Conservation (phyloP, 2,888 invertebrate species). For the Pristionchus japonicus region DNA sequence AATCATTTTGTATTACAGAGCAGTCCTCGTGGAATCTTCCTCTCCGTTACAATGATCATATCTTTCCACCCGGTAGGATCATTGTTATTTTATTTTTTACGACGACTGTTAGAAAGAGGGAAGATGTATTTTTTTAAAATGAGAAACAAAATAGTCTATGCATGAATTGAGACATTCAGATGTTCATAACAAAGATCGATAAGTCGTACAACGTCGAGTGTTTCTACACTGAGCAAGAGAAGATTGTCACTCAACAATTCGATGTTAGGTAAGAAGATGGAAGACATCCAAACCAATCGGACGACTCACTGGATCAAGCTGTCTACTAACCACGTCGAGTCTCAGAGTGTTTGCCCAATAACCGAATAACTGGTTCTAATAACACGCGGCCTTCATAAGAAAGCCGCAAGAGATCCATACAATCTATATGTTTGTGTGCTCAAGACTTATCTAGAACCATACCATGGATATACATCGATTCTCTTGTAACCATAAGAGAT, state of each 20-base stretch:
- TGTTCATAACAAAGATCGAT: conserved; percentile 70
- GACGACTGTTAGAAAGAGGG: too few species aligned
- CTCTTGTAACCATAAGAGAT: neutral
- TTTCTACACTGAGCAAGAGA: conserved; percentile 67
- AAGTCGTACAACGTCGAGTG: conserved; percentile 69
- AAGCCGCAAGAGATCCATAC: neutral
- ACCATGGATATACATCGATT: neutral
- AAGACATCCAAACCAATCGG: neutral
- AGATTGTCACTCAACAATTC: conserved; percentile 63
- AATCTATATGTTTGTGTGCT: conserved; percentile 1
- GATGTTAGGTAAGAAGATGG: conserved; percentile 55
- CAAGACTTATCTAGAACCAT: neutral
- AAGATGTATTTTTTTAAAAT: too few species aligned
- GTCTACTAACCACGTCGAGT: neutral
- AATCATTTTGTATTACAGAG: conserved; percentile 53
- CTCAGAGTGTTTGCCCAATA: conserved; percentile 12
- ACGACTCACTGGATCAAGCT: neutral
- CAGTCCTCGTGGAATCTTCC: conserved; percentile 64
- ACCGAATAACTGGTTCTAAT: conserved; percentile 33
- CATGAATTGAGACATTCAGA: conserved; percentile 52
- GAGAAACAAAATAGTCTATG: too few species aligned
- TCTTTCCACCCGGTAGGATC: conserved; percentile 64
- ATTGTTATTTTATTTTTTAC: too few species aligned
- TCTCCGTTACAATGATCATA: conserved; percentile 65
- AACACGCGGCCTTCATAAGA: conserved; percentile 25